Evolutionary conservation across 1,140 invertebrate genomes (phyloP), one percentile per base, ranked within the genome.

Genomic region (Procambarus virginalis): DNA sequence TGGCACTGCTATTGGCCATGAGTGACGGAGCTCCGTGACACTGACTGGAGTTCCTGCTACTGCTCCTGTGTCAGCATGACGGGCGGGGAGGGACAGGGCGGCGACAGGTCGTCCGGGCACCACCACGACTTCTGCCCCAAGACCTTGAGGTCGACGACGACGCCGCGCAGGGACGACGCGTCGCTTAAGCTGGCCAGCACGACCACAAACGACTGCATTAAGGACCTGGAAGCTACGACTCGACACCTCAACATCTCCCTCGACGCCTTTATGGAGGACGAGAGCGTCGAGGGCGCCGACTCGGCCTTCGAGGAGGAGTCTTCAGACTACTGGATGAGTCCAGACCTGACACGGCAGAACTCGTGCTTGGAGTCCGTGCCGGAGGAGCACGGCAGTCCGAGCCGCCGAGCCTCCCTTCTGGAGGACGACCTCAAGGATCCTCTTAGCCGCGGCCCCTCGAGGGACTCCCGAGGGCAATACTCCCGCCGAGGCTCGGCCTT

Each of bases 371-470:
- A 95, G 95, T 34, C 94, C 94, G 91, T 94, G 95, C 82, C 91
- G n/a, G 82, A 89, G 76, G 46, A 87, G 80, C 60, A 77, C 17
- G 83, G 84, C 49, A 84, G 78, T 6, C 81, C 79, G 48, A 87
- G 84, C 79, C 91, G 86, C 20, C 49, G 95, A 96, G 45, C 95
- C 96, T 91, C 84, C 0, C 73, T 89, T 8, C 81, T 84, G 46
- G 88, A 89, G 17, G 96, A 96, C 49, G 96, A 96, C 49, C 60
- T 97, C 8, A 97, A 97, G 96, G 96, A 97, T 93, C 95, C 95
- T 82, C 94, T 97, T 92, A 93, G 93, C 51, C 93, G 94, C 17
- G 93, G 93, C 49, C 49, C 93, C 20, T 86, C 91, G 86, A 34
- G 75, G 91, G 48, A 83, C 14, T 55, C 64, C 78, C 86, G 86